phyloP scores from a whole-genome alignment of 2,888 invertebrate species.

The Thera britannica region DNA sequence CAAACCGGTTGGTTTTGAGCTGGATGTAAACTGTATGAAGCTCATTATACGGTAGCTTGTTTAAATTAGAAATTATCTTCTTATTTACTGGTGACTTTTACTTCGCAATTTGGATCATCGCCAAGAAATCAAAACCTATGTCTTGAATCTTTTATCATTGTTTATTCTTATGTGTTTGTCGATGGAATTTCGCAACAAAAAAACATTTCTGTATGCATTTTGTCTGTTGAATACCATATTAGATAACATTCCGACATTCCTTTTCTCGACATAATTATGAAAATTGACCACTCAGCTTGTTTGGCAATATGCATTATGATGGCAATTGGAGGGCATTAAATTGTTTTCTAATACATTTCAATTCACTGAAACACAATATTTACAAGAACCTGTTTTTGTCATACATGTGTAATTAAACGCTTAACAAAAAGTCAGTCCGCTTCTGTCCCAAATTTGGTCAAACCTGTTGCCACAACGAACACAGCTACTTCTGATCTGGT shows the following conservation, averaged over 20 bases:
- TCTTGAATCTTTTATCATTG: not conserved
- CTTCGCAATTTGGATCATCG: not conserved
- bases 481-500: slow-evolving; percentile 49
- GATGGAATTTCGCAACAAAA: not conserved
- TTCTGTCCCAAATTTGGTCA: slow-evolving; percentile 58
- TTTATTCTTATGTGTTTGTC: not conserved
- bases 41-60: slow-evolving; percentile 41
- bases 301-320: too few relatives aligned
- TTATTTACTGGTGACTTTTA: slow-evolving; percentile 16
- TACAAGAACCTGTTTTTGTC: not conserved
- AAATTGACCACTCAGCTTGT: too few relatives aligned
- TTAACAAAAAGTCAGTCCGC: slow-evolving; percentile 23
- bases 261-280: not conserved
- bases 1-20: slow-evolving; percentile 44
- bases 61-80: slow-evolving; percentile 15
- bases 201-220: not conserved
- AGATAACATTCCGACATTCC: not conserved
- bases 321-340: not conserved
- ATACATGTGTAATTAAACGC: slow-evolving; percentile 20
- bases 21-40: slow-evolving; percentile 40
- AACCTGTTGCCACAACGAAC: slow-evolving; percentile 62
- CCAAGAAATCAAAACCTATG: not conserved
- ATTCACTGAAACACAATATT: not conserved
- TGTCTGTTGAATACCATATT: not conserved
- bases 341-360: not conserved